phyloP scores from a whole-genome alignment of 2,113 vertebrate species.

The Herpetotheres cachinnans region DNA sequence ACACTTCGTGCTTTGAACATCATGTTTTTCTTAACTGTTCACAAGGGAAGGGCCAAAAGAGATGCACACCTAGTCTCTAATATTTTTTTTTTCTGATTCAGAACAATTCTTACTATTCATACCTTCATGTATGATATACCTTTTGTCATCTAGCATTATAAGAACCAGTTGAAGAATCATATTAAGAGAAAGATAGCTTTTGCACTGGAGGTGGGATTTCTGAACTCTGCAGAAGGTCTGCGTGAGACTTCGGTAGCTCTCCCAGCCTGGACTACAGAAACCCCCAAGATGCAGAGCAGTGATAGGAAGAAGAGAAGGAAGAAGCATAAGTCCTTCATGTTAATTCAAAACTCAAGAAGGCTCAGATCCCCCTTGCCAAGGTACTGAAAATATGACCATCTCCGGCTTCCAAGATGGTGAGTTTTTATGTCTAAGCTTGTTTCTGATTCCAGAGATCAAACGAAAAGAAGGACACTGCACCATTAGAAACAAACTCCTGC shows the following conservation, averaged over 20 bases:
- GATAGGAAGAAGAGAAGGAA: constrained; percentile 49
- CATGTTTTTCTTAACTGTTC: not conserved
- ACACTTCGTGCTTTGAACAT: not conserved
- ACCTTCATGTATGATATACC: not conserved
- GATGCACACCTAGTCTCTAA: not conserved
- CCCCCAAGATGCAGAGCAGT: not conserved
- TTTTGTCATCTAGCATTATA: not conserved
- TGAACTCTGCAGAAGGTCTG: not conserved
- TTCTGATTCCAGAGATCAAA: not conserved
- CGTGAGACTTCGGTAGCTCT: not conserved
- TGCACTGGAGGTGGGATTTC: not conserved
- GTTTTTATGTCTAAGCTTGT: not conserved
- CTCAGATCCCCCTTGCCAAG: not conserved
- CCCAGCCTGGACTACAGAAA: not conserved
- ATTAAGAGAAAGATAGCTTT: not conserved
- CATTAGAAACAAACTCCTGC: not conserved
- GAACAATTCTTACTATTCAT: not conserved
- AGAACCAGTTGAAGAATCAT: not conserved
- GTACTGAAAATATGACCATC: not conserved
- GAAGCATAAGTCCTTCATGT: constrained; percentile 42
- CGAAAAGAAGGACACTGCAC: not conserved
- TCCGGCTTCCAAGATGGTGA: constrained; percentile 73
- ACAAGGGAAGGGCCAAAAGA: not conserved
- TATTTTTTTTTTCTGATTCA: not conserved
- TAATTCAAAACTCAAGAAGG: constrained; percentile 68